These are phyloP conservation scores for Cheilosia vulpina DNA, from an alignment of 2,888 invertebrate genomes.

Conservation along the genomic window DNA sequence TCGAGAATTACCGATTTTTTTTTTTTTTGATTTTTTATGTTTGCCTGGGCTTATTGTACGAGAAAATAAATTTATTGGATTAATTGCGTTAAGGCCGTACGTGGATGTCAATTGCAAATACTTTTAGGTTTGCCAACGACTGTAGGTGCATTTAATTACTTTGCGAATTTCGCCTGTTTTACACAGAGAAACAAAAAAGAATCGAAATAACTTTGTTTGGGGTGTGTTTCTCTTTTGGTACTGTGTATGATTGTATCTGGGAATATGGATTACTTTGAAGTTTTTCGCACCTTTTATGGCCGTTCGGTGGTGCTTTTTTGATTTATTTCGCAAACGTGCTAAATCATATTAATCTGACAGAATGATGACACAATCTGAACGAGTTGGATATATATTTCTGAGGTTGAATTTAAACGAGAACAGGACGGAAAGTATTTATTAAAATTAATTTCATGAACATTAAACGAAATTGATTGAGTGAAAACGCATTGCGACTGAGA, in stretches of 20 bases:
- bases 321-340: conserved; percentile 57
- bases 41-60: conserved; percentile 60
- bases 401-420: neutral
- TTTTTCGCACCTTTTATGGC: conserved; percentile 26
- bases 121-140: conserved; percentile 45
- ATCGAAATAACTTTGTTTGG: neutral
- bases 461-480: conserved; percentile 46
- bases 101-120: conserved; percentile 71
- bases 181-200: neutral
- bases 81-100: conserved; percentile 72
- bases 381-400: conserved; percentile 34
- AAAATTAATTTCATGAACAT: conserved; percentile 44
- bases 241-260: conserved; percentile 7
- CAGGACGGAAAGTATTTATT: conserved; percentile 17
- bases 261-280: conserved; percentile 46
- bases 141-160: conserved; percentile 71
- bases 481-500: neutral
- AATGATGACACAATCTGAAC: conserved; percentile 71
- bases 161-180: conserved; percentile 31
- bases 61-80: conserved; percentile 72
- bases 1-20: conserved; percentile 64
- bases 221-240: neutral
- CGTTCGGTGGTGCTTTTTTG: conserved; percentile 10
- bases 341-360: conserved; percentile 75
- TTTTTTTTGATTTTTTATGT: conserved; percentile 1